Evolutionary conservation across 1,140 invertebrate genomes (phyloP).

Genomic region (Drosophila novamexicana): DNA sequence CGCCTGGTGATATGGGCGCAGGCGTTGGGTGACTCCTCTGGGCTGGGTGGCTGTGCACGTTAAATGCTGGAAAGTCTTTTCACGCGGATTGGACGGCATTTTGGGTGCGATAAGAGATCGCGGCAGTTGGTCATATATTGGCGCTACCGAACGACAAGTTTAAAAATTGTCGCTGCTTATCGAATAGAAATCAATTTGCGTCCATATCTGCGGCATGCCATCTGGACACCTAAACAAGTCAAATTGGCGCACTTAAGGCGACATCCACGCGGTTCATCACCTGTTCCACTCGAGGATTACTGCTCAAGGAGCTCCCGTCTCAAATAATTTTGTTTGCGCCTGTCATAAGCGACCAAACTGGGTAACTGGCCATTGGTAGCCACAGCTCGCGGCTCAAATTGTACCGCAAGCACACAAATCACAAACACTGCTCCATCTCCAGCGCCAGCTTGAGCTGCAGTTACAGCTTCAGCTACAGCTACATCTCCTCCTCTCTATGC

Average conservation of each 20-base stretch:
- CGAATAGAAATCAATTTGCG: slow-evolving; percentile 76
- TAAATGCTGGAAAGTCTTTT: slow-evolving; percentile 39
- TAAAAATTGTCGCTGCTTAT: slow-evolving; percentile 55
- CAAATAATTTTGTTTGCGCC: slow-evolving; percentile 81
- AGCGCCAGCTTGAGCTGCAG: not conserved
- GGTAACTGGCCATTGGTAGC: slow-evolving; percentile 76
- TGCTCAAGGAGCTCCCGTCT: slow-evolving; percentile 19
- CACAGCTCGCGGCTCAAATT: slow-evolving; percentile 78
- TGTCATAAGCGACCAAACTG: slow-evolving; percentile 69
- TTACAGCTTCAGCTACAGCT: slow-evolving; percentile 4
- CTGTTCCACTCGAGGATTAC: slow-evolving; percentile 39
- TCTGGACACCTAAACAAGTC: slow-evolving; percentile 79
- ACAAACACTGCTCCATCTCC: slow-evolving; percentile 59
- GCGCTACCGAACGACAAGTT: slow-evolving; percentile 60
- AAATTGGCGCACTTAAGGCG: slow-evolving; percentile 73
- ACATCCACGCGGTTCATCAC: slow-evolving; percentile 55
- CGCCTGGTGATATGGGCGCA: slow-evolving; percentile 18
- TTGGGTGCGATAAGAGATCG: slow-evolving; percentile 25
- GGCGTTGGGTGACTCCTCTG: slow-evolving; percentile 3
- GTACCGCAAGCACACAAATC: slow-evolving; percentile 82
- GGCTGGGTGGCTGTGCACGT: slow-evolving; percentile 10
- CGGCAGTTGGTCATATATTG: slow-evolving; percentile 49
- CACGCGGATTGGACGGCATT: slow-evolving; percentile 33
- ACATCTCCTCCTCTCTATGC: not conserved
- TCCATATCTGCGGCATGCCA: slow-evolving; percentile 61